Evolutionary conservation across 2,888 invertebrate genomes (phyloP), one percentile per base, ranked within the genome.

Genomic region (Cylloceria caligata): DNA sequence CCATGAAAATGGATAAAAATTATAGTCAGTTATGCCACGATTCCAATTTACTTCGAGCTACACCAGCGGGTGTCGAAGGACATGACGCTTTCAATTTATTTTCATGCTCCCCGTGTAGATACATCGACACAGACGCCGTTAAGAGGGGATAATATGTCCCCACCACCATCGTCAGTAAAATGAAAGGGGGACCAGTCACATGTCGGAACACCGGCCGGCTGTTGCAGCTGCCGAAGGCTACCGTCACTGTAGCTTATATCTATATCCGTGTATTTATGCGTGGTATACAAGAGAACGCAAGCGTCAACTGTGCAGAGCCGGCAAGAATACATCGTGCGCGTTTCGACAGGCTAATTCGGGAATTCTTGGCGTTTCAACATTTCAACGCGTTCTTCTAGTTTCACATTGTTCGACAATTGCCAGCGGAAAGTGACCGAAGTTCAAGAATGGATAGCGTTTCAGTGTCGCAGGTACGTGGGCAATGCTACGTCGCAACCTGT

Each of bases 391-490:
- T 21, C 34, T 73, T 68, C 16, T 27, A 49, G 42, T 67, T 69
- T 45, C 49, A 4, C 27, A 55, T 24, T 39, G 71, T 64, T 47
- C 47, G 13, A 42, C 30, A 11, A 30, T 45, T 24, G 36, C 34
- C 21, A 49, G 13, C 69, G 34, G 36, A 9, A 21, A 16, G 16
- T 21, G 36, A 55, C 62, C 11, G n/a, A 67, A 47, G 36, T 71
- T 11, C 16, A 47, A 83, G 64, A 85, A 91, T 92, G 92, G 91
- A 92, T 45, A 88, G 88, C 60, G 88, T 89, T 62, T 91, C 92
- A 16, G 89, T 91, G 62, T 92, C 91, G 57, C 92, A 91, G 89
- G 92, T 92, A 90, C 74, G 81, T 81, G n/a, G 45, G 13, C 57
- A 73, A 85, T 79, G 76, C 75, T 39, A 72, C 73, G n/a, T 60